Base-by-base conservation (phyloP, 2,797 vertebrate species). In the Synaphobranchus kaupii region DNA sequence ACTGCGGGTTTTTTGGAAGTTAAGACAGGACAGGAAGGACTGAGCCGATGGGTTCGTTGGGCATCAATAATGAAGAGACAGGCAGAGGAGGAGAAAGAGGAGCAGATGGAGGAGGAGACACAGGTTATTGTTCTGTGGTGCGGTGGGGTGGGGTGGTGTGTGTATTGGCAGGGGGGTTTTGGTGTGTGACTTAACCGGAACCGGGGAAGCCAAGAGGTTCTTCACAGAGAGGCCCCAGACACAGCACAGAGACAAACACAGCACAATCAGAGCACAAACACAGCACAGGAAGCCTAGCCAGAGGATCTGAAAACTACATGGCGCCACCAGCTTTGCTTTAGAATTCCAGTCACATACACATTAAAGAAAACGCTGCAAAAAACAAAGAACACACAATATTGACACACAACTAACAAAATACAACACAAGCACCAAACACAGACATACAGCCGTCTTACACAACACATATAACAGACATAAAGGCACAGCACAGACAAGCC, bases 11-110 rank as follows among this genome's bases (percentile, higher is more conserved):
- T 50, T n/a, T 81, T 25, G 15, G 73, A 3, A 78, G 34, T 44
- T 39, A 17, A 2, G 39, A 13, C 31, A 50, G 71, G 34, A 4
- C 4, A 28, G 5, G 73, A n/a, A 22, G 58, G 81, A 78, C 3
- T 2, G 52, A 86, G 50, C 68, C 48, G 15, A 5, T 22, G 90
- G 90, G 86, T 91, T 88, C 91, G 7, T 9, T 52, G 89, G 91
- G 89, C 92, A 93, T 94, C 90, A 94, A 95, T 93, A 92, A 94
- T 93, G 88, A 78, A 93, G 87, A 88, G 88, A 89, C 73, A 0
- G 48, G 90, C 88, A 71, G 87, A 15, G 60, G 60, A 63, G 22
- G 60, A 63, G 60, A 1, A 63, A 17, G 17, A 63, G 4, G 20
- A 63, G 63, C 0, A 68, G n/a, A 7, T 28, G 63, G 63, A 68